Conservation (phyloP, 2,888 invertebrate genomes). For the Norana najaformis region DNA sequence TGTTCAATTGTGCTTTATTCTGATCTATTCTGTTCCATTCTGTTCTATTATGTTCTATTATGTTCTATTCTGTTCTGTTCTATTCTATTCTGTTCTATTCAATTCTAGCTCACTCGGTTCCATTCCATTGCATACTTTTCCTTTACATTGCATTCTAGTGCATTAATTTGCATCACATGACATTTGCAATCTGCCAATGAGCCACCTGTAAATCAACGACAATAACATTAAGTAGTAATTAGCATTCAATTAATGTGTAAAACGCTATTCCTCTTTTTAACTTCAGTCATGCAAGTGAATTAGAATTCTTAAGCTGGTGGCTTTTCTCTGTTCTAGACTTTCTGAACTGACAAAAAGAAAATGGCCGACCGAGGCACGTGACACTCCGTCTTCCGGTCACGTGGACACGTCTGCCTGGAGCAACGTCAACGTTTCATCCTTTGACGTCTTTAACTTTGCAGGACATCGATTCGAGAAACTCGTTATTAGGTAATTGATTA, state of each 20-base stretch:
- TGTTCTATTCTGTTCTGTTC: no score
- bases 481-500: background rate
- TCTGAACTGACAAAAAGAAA: background rate
- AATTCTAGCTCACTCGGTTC: no score
- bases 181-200: no score
- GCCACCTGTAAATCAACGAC: no score
- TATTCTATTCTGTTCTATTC: no score
- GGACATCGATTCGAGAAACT: conserved; percentile 19
- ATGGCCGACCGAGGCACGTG: conserved; percentile 25
- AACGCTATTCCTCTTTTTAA: background rate
- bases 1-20: no score
- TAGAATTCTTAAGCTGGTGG: background rate
- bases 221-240: background rate
- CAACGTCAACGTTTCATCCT: background rate
- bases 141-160: no score
- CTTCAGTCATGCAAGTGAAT: background rate
- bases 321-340: background rate
- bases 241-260: background rate
- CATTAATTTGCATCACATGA: no score
- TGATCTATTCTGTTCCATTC: no score
- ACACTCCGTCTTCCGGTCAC: conserved; percentile 9
- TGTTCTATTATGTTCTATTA: no score
- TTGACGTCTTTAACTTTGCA: background rate
- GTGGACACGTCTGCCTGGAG: conserved; percentile 17
- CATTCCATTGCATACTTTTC: no score